Base-by-base conservation (phyloP, 2,888 invertebrate species). In the Abrostola tripartita region DNA sequence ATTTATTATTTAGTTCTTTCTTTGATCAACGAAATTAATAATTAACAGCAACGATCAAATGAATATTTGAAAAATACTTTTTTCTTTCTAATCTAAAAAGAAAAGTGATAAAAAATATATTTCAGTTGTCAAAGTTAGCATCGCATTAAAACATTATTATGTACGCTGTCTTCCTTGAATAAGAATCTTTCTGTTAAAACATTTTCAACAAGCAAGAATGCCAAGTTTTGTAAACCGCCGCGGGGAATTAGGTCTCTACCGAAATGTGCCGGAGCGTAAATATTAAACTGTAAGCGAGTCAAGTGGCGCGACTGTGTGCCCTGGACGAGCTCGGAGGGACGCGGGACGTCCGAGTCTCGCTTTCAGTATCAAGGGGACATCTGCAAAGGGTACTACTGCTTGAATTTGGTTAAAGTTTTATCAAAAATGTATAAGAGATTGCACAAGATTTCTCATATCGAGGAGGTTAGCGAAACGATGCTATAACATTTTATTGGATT, bases 201-300 rank as follows among this genome's bases (percentile, higher is more conserved):
- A 55, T 69, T 44, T 59, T 37, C n/a, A 50, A 41, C 44, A 41
- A 55, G 40, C 41, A 50, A 41, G 2, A 47, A 37, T 11, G 9
- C 54, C 51, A 68, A 64, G 44, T 62, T 62, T 54, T 53, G 37
- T 54, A 64, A 63, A 36, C 53, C 44, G 47, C 56, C 50, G 37
- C 11, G 12, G 59, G 53, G 64, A 57, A 53, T 59, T 37, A 44
- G 52, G 35, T 24, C 38, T 12, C 11, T 12, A 10, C 59, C 6
- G 14, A 44, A 61, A 54, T 40, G 57, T 54, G 14, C 56, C 51
- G 44, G 51, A 53, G 50, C 55, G 37, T 35, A n/a, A 52, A 50
- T 40, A n/a, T 37, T 49, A 9, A 24, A 47, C 44, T 24, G 55
- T 14, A 10, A 55, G 37, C 44, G 14, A 47, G 14, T 12, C 6